These are phyloP conservation scores for Caradrina clavipalpis DNA, from an alignment of 2,888 invertebrate species.

Conservation along the genomic window DNA sequence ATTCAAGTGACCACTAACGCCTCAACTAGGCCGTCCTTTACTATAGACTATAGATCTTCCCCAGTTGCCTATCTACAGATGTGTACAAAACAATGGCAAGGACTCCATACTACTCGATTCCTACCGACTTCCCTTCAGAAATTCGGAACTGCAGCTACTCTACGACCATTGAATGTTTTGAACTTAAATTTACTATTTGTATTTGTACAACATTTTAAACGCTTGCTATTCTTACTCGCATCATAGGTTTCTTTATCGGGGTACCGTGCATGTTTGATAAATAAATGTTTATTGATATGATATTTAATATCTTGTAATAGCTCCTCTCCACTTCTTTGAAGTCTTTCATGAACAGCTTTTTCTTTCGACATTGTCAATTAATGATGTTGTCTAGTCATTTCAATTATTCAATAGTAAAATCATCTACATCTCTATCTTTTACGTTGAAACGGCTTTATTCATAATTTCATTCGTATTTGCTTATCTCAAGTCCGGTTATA, in stretches of 20 bases:
- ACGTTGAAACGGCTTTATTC: neutral
- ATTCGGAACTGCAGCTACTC: no score
- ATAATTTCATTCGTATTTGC: slow-evolving; percentile 7
- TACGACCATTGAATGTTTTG: neutral
- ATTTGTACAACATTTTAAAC: slow-evolving; percentile 11
- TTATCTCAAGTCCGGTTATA: slow-evolving; percentile 25
- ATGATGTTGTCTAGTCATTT: neutral
- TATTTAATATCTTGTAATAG: neutral
- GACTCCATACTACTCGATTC: no score
- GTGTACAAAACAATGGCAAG: no score
- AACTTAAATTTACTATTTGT: slow-evolving; percentile 3
- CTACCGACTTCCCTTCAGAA: no score
- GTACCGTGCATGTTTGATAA: slow-evolving; percentile 5
- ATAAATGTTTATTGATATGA: neutral
- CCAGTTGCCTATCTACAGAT: no score
- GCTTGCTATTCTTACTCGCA: neutral
- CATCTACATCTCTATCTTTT: neutral
- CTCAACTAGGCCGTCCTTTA: no score
- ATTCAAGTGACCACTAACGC: no score
- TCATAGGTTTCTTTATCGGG: neutral
- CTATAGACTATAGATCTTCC: no score
- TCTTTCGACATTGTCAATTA: no score
- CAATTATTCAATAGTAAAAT: neutral
- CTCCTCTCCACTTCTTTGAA: neutral
- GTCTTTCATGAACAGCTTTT: neutral